Evolutionary conservation across 2,113 vertebrate species (phyloP).

Genomic region (Actenoides lindsayi): DNA sequence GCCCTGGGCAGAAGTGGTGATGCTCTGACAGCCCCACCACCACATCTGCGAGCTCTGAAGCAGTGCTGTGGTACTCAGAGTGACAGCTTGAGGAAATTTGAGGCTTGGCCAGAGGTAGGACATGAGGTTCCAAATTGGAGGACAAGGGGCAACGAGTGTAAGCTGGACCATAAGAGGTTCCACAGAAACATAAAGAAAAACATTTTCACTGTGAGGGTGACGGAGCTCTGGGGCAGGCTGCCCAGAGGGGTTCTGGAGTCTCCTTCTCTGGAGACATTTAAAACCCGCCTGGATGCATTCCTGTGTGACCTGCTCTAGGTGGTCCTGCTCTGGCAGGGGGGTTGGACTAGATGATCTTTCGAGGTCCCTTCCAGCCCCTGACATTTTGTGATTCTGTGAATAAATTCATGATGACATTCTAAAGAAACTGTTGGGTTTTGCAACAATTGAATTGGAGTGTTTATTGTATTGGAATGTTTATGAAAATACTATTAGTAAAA

Average conservation of each 20-base stretch:
- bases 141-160: no score
- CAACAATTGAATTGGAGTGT: neutral
- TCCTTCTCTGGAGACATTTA: no score
- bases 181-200: no score
- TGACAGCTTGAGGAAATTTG: neutral
- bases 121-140: neutral
- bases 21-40: rapidly evolving
- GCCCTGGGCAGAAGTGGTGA: neutral
- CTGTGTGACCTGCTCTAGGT: no score
- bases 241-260: no score
- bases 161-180: no score
- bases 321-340: no score
- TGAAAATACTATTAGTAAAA: neutral
- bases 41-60: rapidly evolving
- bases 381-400: neutral
- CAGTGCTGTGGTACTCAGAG: rapidly evolving
- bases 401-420: neutral
- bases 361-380: no score
- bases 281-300: no score
- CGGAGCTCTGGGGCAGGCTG: no score
- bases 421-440: neutral
- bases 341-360: no score
- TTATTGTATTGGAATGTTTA: neutral
- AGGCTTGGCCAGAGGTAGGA: neutral
- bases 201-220: no score